A percentile compares a stretch with the other conserved stretches of the same genome.
Conservation (phyloP, 2,113 vertebrate species). For the Alligator sinensis region DNA sequence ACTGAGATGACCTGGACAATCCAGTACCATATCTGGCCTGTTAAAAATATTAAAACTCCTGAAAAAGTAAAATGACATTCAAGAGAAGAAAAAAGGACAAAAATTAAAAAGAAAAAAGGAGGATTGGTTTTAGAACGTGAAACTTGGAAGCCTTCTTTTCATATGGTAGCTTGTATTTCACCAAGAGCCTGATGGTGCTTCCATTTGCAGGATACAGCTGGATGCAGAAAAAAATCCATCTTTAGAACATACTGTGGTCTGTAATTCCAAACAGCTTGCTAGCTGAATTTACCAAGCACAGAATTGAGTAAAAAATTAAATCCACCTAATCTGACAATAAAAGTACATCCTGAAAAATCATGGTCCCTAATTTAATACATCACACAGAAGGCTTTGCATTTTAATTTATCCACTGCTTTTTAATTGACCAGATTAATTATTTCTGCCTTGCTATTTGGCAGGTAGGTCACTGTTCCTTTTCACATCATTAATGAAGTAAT, state of each 20-base stretch:
- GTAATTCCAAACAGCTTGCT: accelerated
- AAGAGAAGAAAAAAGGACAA: background rate
- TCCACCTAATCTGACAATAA: constrained; percentile 42
- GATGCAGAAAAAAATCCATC: background rate
- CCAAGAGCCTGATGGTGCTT: constrained; percentile 13
- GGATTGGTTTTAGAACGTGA: background rate
- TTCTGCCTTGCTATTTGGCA: constrained; percentile 84
- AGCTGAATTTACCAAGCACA: constrained; percentile 36
- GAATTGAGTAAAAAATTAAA: constrained; percentile 12
- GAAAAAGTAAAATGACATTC: constrained; percentile 58
- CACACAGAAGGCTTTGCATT: constrained; percentile 67
- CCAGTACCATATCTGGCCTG: constrained; percentile 36
- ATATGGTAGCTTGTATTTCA: constrained; percentile 22
- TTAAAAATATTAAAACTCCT: constrained; percentile 49
- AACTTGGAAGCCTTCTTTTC: background rate
- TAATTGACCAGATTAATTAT: constrained; percentile 86
- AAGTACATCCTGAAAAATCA: constrained; percentile 17
- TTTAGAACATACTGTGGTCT: background rate
- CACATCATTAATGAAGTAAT: constrained; percentile 80
- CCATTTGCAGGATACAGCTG: constrained; percentile 23
- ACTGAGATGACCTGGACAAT: constrained; percentile 69
- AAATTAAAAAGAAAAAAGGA: background rate
- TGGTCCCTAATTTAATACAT: constrained; percentile 47
- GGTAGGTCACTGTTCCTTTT: constrained; percentile 81
- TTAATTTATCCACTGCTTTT: constrained; percentile 81